Conservation (phyloP, 23 tunicate species). For the Halocynthia aurantium region DNA sequence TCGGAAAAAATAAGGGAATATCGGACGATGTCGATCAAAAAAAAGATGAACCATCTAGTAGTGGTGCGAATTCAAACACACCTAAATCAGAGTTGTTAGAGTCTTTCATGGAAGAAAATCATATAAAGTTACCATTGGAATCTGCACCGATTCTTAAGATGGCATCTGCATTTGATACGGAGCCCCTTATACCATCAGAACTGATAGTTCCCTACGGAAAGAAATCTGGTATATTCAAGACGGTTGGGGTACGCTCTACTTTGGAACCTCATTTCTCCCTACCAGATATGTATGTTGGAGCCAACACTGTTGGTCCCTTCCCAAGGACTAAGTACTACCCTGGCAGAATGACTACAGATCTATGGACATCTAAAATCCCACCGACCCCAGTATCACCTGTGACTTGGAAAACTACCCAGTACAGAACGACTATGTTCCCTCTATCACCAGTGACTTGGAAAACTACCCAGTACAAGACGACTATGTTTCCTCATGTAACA, state of each 20-base stretch:
- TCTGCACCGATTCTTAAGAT: too few species aligned
- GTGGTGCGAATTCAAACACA: too few species aligned
- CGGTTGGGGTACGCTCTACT: background rate
- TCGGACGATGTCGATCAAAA: too few species aligned
- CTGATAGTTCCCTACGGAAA: too few species aligned
- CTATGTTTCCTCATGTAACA: background rate
- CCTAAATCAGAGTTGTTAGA: too few species aligned
- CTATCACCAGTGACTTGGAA: background rate
- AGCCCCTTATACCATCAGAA: too few species aligned
- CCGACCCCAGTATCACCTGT: background rate
- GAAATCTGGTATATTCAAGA: background rate
- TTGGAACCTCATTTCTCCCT: slow-evolving; percentile 16
- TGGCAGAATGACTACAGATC: slow-evolving; percentile 17
- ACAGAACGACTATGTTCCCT: background rate
- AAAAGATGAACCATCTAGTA: too few species aligned
- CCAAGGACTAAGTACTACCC: slow-evolving; percentile 21
- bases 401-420: background rate
- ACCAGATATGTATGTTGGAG: background rate
- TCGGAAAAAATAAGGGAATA: too few species aligned
- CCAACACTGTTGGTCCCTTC: slow-evolving; percentile 15
- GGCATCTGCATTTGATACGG: too few species aligned
- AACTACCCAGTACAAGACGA: background rate
- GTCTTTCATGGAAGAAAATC: too few species aligned
- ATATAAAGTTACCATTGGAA: too few species aligned
- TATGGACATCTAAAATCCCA: background rate